Evolutionary conservation across 2,888 invertebrate species (phyloP), one percentile per base, ranked within the genome.

Genomic region (Patella depressa): DNA sequence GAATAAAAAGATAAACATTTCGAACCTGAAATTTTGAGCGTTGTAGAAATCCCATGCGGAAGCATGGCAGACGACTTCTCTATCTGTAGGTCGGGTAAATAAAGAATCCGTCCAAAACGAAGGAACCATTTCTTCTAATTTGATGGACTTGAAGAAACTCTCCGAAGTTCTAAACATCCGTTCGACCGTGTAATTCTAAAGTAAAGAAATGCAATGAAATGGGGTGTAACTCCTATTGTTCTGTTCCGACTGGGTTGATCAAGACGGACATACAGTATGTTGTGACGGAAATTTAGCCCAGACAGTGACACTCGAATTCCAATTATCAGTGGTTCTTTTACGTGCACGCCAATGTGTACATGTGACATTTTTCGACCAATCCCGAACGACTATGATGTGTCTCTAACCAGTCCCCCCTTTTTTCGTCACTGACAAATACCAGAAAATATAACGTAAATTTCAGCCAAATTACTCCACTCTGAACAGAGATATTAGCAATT

Each of bases 1-100:
- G 34, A 34, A 7, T 19, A 34, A 29, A 14, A 71, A 15, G 45
- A 17, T 11, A 53, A 71, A 71, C 5, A 11, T n/a, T 17, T 24
- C 72, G 80, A 89, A 96, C 96, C 96, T 94, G 89, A 96, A 96
- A 91, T 97, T 97, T 88, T 95, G 93, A 85, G 94, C 93, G 88
- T 96, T 96, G 89, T 95, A 96, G 91, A 97, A 96, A 91, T 97
- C 96, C 96, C 96, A 96, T 0, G 96, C 95, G 1, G 94, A 94
- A 0, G 95, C 94, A 85, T 95, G 93, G 82, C 95, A 95, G 73
- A 94, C 93, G 0, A 94, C 93, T 29, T 93, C 90, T 93, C 95
- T 80, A 5, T 95, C 93, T 81, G 95, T 95, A 17, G 97, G 96
- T 79, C 95, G 94, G 83, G 95, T 95, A 59, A 97, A 92, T 93